phyloP scores from a whole-genome alignment of 2,888 invertebrate species.

The Ethmia dodecea region DNA sequence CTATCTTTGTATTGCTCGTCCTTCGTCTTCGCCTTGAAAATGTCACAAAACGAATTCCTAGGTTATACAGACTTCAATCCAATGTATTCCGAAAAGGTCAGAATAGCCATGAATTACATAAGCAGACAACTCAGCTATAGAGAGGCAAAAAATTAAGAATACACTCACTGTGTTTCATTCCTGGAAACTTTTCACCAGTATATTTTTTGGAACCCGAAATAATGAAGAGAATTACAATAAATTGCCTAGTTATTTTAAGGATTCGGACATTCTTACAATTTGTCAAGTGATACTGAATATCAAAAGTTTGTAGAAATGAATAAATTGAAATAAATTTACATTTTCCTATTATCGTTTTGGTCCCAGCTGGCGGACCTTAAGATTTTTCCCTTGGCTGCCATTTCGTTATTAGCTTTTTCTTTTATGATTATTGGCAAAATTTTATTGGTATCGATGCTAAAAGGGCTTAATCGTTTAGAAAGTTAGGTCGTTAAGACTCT shows the following conservation, averaged over 20 bases:
- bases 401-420: neutral
- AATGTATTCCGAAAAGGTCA: neutral
- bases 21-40: conserved; percentile 2
- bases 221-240: no score
- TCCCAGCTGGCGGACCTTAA: conserved; percentile 13
- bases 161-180: no score
- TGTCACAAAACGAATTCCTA: neutral
- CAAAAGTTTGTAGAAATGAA: neutral
- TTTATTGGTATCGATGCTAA: conserved; percentile 8
- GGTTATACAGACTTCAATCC: neutral
- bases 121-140: no score
- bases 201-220: no score
- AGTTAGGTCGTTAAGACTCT: conserved; percentile 5
- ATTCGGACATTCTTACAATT: no score
- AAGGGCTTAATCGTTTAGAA: conserved; percentile 7
- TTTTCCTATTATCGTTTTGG: conserved; percentile 14
- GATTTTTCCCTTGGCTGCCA: conserved; percentile 2
- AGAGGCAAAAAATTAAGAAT: no score
- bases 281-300: no score
- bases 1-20: neutral
- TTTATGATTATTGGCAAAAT: conserved; percentile 12
- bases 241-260: no score
- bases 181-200: no score
- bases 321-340: conserved; percentile 14
- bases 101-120: neutral